Base-by-base conservation (phyloP, 2,888 invertebrate species). In the Steinernema hermaphroditum region DNA sequence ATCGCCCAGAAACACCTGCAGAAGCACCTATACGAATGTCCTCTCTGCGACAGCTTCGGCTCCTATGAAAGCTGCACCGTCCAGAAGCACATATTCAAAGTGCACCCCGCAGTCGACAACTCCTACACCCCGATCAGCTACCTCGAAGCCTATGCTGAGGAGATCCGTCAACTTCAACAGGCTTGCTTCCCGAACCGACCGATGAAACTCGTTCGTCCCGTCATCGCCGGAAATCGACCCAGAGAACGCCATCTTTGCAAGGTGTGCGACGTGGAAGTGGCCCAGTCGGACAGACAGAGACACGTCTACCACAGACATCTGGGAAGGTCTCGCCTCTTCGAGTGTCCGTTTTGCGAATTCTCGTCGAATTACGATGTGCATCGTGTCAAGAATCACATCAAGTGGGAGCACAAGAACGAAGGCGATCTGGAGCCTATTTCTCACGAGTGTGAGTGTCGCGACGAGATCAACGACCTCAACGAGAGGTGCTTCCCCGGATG, bases 401-500 rank as follows among this genome's bases (percentile, higher is more conserved):
- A 82, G 69, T 77, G 81, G 81, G 76, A 75, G 37, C 81, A 81
- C 71, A 82, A 82, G 70, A 57, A 77, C 24, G 77, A 76, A 29
- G 74, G 74, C 14, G 68, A 41, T 0, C 43, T 80, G 57, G 80
- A 82, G 54, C 81, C 81, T 6, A 77, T 81, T 34, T 79, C 80
- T 2, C 81, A 81, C 46, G 81, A 81, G 62, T 70, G 73, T 19
- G 73, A 78, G 43, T 77, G 75, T 57, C 69, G 80, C 19, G 76
- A 80, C 14, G 76, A 78, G 54, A 81, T 81, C 68, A 81, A 81
- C 68, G 72, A 43, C 12, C 70, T 80, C 62, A 81, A 81, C 73
- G 81, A 82, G 70, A 72, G 82, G 68, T 81, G 81, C 71, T 81
- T 81, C 75, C 81, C 81, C n/a, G 81, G 81, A n/a, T 80, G 81